phyloP scores from a whole-genome alignment of 2,888 invertebrate genomes.

The Stenichneumon culpator region DNA sequence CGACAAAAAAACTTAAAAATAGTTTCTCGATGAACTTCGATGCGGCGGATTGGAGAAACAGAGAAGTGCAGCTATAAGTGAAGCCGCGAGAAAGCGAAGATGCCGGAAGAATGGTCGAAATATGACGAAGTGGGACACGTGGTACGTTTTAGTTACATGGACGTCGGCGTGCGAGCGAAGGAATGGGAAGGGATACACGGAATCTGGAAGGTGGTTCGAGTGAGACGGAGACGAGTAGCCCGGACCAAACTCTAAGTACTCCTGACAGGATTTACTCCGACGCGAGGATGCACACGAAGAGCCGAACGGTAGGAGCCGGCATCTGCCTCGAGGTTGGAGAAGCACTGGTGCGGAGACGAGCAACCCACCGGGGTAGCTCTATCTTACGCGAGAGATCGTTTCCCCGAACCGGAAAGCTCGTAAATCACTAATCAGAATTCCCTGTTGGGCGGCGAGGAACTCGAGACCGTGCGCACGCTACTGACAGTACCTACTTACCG shows the following conservation, averaged over 20 bases:
- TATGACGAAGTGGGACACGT: conserved; percentile 62
- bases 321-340: conserved; percentile 56
- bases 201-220: conserved; percentile 55
- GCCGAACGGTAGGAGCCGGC: conserved; percentile 29
- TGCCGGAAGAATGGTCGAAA: conserved; percentile 15
- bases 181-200: conserved; percentile 27
- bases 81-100: conserved; percentile 68
- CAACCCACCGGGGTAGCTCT: conserved; percentile 52
- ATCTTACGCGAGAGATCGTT: conserved; percentile 65
- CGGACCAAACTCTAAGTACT: conserved; percentile 81
- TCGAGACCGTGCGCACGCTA: conserved; percentile 8
- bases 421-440: conserved; percentile 84
- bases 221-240: conserved; percentile 71
- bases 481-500: conserved; percentile 7
- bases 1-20: no score
- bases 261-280: conserved; percentile 81
- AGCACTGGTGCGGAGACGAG: conserved; percentile 57
- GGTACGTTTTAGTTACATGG: conserved; percentile 74
- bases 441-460: conserved; percentile 58
- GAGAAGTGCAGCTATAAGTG: conserved; percentile 43
- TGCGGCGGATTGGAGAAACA: conserved; percentile 44
- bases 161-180: conserved; percentile 67
- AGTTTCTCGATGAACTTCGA: background rate
- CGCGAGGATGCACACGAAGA: conserved; percentile 36
- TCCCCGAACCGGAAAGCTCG: conserved; percentile 77